Base-by-base conservation (phyloP, 2,113 vertebrate genomes). In the Rhabdornis inornatus region DNA sequence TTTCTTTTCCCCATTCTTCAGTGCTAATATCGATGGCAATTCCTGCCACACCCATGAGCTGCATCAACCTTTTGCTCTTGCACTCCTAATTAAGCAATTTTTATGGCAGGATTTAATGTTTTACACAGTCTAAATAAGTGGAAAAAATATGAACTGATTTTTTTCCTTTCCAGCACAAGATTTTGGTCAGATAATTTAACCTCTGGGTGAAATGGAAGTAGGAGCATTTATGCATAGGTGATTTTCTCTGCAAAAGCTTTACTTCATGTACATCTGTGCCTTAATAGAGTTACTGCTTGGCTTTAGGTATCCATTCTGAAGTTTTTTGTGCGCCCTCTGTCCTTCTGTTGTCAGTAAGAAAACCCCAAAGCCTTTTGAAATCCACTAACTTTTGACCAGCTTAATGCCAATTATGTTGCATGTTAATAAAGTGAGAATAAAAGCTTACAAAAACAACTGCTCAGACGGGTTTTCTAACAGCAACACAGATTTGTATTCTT, bases 171-270 rank as follows among this genome's bases (percentile, higher is more conserved):
- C 44, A 71, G 79, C 47, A 22, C 56, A 90, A 65, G 87, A 68
- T 94, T 96, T 95, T 95, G 90, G 91, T 95, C 85, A 74, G 72
- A 63, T 81, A 94, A 78, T 89, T 97, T 96, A 94, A 93, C 87
- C 90, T 92, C 50, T 83, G 45, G 80, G 86, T 93, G 80, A 91
- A 89, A 87, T 87, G 56, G 68, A 94, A 96, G 76, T 59, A 78
- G 92, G 68, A 89, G 28, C 33, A 72, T 88, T 95, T 83, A 89
- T 74, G 82, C 85, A 52, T 50, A 83, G 90, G 90, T 95, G 72
- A 47, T 47, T 97, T 94, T 93, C 47, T 75, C 69, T 79, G 77
- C 45, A 71, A 65, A 90, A 88, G 55, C 86, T 69, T 92, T 93
- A 12, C 12, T 87, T 85, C 56, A 10, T 75, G 47, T 47, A 50